phyloP scores from a whole-genome alignment of 1,140 invertebrate species.

The Euura saliciscinereae region DNA sequence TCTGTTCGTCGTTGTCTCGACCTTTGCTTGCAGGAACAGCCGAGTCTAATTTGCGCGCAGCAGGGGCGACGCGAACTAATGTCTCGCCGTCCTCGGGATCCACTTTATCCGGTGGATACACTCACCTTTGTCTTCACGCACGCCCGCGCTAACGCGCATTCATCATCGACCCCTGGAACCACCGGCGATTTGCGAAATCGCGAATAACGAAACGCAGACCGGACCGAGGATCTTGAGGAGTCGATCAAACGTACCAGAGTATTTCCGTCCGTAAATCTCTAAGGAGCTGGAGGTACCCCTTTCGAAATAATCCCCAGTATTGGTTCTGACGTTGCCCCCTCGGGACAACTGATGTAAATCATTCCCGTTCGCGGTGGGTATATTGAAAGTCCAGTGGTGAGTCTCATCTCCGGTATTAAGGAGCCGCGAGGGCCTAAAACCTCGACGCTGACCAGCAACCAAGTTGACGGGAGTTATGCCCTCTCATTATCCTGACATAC shows the following conservation, averaged over 20 bases:
- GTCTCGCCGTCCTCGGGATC: conserved; percentile 45
- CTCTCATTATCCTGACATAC: conserved; percentile 43
- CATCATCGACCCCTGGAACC: conserved; percentile 38
- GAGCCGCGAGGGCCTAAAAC: neutral
- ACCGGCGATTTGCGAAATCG: neutral
- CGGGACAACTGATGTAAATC: conserved; percentile 33
- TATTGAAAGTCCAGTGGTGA: too few species aligned
- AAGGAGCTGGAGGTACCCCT: neutral
- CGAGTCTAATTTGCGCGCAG: conserved; percentile 57
- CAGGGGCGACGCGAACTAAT: conserved; percentile 56
- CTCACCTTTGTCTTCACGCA: conserved; percentile 49
- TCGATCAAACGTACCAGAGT: too few species aligned
- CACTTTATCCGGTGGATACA: conserved; percentile 38
- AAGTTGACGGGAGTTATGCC: neutral
- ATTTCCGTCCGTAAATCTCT: too few species aligned
- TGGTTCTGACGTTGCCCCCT: conserved; percentile 33
- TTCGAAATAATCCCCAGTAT: conserved; percentile 32
- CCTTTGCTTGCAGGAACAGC: conserved; percentile 29
- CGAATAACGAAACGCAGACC: too few species aligned
- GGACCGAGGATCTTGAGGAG: too few species aligned
- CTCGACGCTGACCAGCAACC: too few species aligned
- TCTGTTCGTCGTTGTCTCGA: conserved; percentile 24
- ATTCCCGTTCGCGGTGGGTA: conserved; percentile 12
- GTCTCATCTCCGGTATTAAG: neutral
- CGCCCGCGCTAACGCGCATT: conserved; percentile 55